Conservation (phyloP, 2,888 invertebrate genomes). For the Lithophane semibrunnea region DNA sequence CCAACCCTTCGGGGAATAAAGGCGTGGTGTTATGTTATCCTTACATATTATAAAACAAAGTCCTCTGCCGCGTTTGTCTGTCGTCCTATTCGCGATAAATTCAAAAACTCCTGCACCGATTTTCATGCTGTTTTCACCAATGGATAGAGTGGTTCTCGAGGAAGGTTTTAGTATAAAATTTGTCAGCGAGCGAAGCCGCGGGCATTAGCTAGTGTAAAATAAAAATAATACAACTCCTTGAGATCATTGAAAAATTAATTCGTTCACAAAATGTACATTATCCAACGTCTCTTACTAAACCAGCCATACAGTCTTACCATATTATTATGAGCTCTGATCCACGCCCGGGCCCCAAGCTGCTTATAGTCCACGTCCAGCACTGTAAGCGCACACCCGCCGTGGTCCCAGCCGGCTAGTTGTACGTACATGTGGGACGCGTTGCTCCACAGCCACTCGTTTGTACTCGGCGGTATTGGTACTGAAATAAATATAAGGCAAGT, state of each 20-base stretch:
- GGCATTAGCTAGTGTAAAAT: neutral
- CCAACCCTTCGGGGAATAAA: neutral
- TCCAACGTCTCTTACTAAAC: neutral
- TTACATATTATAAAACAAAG: too few species aligned
- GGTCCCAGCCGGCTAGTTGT: slow-evolving; percentile 95
- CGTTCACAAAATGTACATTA: neutral
- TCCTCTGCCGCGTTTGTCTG: too few species aligned
- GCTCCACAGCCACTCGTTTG: slow-evolving; percentile 94
- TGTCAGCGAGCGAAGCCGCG: too few species aligned
- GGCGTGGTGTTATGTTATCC: neutral
- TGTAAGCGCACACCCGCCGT: slow-evolving; percentile 95
- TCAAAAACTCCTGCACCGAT: too few species aligned
- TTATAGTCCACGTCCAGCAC: slow-evolving; percentile 94
- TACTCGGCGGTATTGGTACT: slow-evolving; percentile 92
- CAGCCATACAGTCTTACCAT: slow-evolving; percentile 69
- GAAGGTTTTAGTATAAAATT: too few species aligned
- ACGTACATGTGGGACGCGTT: slow-evolving; percentile 95
- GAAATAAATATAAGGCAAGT: slow-evolving; percentile 46
- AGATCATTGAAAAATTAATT: neutral
- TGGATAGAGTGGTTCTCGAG: too few species aligned
- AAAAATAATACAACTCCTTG: neutral
- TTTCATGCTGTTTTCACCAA: too few species aligned
- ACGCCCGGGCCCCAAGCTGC: slow-evolving; percentile 85
- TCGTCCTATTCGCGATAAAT: too few species aligned
- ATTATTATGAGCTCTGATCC: slow-evolving; percentile 81